phyloP scores from a whole-genome alignment of 2,113 vertebrate genomes.

The Corythoichthys haematopterus region DNA sequence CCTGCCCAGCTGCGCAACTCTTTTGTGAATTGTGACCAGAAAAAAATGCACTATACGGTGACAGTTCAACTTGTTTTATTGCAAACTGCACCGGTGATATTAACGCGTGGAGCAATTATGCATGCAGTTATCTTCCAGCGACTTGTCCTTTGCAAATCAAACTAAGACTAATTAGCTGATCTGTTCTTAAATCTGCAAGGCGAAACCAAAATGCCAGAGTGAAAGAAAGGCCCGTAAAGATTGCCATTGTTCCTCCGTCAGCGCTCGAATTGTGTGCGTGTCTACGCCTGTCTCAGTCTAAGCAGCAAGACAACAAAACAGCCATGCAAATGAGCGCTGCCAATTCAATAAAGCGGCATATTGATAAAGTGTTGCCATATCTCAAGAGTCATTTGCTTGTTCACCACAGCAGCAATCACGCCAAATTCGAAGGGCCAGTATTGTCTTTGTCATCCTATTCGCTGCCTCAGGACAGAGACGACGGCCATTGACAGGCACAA shows the following conservation, averaged over 20 bases:
- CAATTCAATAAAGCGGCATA: slow-evolving; percentile 56
- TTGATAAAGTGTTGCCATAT: slow-evolving; percentile 57
- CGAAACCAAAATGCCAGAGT: slow-evolving; percentile 13
- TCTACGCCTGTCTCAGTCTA: slow-evolving; percentile 55
- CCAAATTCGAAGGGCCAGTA: slow-evolving; percentile 14
- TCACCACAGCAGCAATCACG: slow-evolving; percentile 16
- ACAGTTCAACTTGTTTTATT: not conserved
- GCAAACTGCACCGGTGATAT: not conserved
- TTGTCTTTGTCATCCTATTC: slow-evolving; percentile 34
- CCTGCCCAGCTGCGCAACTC: slow-evolving; percentile 33
- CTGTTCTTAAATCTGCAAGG: slow-evolving; percentile 16
- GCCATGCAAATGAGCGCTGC: slow-evolving; percentile 61
- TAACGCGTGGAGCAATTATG: not conserved
- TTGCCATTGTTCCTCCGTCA: slow-evolving; percentile 57
- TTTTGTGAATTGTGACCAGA: slow-evolving; percentile 21
- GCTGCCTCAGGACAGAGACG: slow-evolving; percentile 18
- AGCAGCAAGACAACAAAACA: slow-evolving; percentile 30
- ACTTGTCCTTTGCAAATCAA: slow-evolving; percentile 16
- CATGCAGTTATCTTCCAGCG: slow-evolving; percentile 1
- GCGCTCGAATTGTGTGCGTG: slow-evolving; percentile 51
- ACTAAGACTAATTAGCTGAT: slow-evolving; percentile 24
- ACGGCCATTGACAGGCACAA: slow-evolving; percentile 38
- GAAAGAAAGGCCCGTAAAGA: slow-evolving; percentile 40
- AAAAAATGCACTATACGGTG: slow-evolving; percentile 7
- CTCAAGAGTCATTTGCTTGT: slow-evolving; percentile 9